Evolutionary conservation across 2,797 vertebrate species (phyloP).

Genomic region (Gymnoscopelus microlampas): DNA sequence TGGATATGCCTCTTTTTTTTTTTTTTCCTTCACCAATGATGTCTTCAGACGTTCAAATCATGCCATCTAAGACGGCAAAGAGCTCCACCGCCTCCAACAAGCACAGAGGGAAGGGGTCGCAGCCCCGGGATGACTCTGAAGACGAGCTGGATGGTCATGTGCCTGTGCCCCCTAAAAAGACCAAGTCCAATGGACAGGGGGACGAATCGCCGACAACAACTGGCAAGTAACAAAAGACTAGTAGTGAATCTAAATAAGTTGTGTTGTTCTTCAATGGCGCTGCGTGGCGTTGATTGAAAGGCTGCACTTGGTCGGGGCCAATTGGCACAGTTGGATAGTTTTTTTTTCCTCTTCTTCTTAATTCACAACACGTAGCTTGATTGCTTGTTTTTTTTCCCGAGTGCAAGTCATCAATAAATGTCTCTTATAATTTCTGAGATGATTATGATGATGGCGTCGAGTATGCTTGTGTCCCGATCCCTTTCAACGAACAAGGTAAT

Average conservation of each 20-base stretch:
- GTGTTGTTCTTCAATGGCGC: constrained; percentile 67
- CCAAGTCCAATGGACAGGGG: constrained; percentile 74
- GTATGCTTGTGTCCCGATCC: constrained; percentile 49
- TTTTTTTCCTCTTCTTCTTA: constrained; percentile 38
- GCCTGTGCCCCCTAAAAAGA: constrained; percentile 72
- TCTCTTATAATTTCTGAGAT: constrained; percentile 59
- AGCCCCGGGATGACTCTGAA: constrained; percentile 79
- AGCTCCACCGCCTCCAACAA: constrained; percentile 83
- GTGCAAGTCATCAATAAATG: constrained; percentile 68
- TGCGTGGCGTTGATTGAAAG: constrained; percentile 57
- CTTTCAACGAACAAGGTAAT: constrained; percentile 64
- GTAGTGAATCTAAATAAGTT: constrained; percentile 77
- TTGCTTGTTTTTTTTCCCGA: constrained; percentile 56
- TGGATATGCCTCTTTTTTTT: constrained; percentile 55
- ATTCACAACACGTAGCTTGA: constrained; percentile 65
- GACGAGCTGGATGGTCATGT: constrained; percentile 74
- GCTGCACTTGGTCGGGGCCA: constrained; percentile 58
- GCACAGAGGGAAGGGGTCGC: constrained; percentile 79
- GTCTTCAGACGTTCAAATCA: constrained; percentile 79
- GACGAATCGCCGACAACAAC: constrained; percentile 79
- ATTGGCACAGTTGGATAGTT: constrained; percentile 60
- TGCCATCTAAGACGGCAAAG: constrained; percentile 90
- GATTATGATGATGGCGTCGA: constrained; percentile 70
- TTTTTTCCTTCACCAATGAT: constrained; percentile 50
- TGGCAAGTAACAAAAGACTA: constrained; percentile 82